Evolutionary conservation across 2,113 vertebrate genomes (phyloP).

Genomic region (Macroglossus sobrinus): DNA sequence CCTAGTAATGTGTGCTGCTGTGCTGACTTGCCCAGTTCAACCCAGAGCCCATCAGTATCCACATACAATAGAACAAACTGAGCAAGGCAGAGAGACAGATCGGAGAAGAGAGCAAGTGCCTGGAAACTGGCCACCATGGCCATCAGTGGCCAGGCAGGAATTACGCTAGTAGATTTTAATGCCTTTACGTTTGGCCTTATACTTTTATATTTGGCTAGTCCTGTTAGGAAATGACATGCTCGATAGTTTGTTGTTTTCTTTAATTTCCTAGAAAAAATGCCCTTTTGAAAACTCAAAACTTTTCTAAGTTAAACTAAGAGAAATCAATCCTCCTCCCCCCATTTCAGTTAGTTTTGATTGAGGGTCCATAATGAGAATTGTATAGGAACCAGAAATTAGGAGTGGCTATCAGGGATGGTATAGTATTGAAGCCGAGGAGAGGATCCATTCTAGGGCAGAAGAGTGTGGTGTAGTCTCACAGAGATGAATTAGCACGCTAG

Average conservation of each 20-base stretch:
- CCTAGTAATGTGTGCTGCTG: not conserved
- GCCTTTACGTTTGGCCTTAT: not conserved
- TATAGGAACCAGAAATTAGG: not conserved
- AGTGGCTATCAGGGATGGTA: not conserved
- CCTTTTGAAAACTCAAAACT: not conserved
- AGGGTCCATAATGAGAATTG: not conserved
- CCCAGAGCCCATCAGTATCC: not conserved
- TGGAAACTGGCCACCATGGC: not conserved
- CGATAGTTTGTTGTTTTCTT: not conserved
- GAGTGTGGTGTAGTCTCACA: not conserved
- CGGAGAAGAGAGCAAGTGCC: not conserved
- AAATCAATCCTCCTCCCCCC: accelerated
- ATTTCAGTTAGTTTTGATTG: not conserved
- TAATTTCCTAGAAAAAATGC: conserved; percentile 20
- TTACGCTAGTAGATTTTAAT: not conserved
- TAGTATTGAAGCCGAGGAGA: not conserved
- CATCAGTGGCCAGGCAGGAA: not conserved
- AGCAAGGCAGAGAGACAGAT: not conserved
- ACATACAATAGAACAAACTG: not conserved
- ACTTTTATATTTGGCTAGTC: not conserved
- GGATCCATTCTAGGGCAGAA: not conserved
- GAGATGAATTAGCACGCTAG: not conserved
- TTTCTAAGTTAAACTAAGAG: not conserved
- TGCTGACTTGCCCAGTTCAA: not conserved
- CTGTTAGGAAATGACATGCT: not conserved